A percentile compares a stretch with the other conserved stretches of the same genome.
Evolutionary conservation across 2,888 invertebrate species (phyloP).

Genomic region (Lasius platythorax): DNA sequence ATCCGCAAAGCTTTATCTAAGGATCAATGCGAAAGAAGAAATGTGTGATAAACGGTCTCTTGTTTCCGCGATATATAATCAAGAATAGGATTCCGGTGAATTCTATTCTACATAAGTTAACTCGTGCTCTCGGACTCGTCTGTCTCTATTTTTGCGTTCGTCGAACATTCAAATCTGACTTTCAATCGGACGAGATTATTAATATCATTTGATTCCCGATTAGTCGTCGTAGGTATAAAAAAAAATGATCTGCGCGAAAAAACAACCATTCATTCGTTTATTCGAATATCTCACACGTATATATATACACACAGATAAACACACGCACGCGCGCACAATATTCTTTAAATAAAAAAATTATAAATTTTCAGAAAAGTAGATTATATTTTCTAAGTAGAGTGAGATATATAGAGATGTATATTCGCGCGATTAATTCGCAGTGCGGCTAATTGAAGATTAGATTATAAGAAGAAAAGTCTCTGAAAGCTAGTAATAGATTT

Average conservation of each 20-base stretch:
- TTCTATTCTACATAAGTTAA: neutral
- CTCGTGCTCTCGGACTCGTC: neutral
- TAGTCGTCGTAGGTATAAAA: conserved; percentile 1
- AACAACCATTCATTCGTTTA: neutral
- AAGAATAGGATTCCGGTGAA: neutral
- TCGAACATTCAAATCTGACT: neutral
- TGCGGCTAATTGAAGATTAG: neutral
- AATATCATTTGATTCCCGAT: conserved; percentile 1
- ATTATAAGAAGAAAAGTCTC: neutral
- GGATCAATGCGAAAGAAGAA: conserved; percentile 18
- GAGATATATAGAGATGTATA: neutral
- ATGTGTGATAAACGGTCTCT: neutral
- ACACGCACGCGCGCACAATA: neutral
- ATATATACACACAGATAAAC: neutral
- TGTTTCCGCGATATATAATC: neutral
- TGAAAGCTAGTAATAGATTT: conserved; percentile 14
- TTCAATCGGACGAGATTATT: neutral
- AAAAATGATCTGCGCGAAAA: neutral
- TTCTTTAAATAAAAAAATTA: neutral
- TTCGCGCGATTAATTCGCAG: neutral
- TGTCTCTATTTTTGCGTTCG: neutral
- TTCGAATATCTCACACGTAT: neutral
- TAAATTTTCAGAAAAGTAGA: neutral
- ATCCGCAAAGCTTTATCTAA: conserved; percentile 57
- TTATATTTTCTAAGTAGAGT: neutral